Evolutionary conservation across 2,797 vertebrate species (phyloP).

Genomic region (Sebastes minor): DNA sequence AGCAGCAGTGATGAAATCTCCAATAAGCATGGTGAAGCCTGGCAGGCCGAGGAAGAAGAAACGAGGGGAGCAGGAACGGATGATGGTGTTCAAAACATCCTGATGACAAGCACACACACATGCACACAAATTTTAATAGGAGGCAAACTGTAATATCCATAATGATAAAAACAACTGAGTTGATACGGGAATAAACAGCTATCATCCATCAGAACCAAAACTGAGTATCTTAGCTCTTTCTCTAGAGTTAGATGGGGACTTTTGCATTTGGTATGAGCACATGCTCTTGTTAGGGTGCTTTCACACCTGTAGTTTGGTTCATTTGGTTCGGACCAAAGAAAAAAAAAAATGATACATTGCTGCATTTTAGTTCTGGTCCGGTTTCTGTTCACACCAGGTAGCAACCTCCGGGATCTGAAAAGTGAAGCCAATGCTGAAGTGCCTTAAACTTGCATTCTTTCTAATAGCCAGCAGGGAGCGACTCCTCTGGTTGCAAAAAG

Average conservation of each 20-base stretch:
- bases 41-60: constrained; percentile 97
- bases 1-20: constrained; percentile 91
- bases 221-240: neutral
- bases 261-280: constrained; percentile 13
- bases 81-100: constrained; percentile 93
- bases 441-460: too few species aligned
- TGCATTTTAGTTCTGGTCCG: neutral
- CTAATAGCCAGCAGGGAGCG: too few species aligned
- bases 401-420: too few species aligned
- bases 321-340: neutral
- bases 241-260: neutral
- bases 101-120: constrained; percentile 57
- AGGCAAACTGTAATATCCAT: neutral
- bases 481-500: neutral
- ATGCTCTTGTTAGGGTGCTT: neutral
- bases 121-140: neutral
- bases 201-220: neutral
- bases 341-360: neutral
- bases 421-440: too few species aligned
- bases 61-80: constrained; percentile 92
- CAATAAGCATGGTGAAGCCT: constrained; percentile 93
- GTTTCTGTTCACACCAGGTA: neutral
- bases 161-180: neutral
- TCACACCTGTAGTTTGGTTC: neutral
- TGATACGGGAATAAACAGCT: constrained; percentile 2